Percentiles rank a stretch among this genome's conserved stretches.
phyloP scores from a whole-genome alignment of 2,113 vertebrate genomes.

The Salvelinus sp. region DNA sequence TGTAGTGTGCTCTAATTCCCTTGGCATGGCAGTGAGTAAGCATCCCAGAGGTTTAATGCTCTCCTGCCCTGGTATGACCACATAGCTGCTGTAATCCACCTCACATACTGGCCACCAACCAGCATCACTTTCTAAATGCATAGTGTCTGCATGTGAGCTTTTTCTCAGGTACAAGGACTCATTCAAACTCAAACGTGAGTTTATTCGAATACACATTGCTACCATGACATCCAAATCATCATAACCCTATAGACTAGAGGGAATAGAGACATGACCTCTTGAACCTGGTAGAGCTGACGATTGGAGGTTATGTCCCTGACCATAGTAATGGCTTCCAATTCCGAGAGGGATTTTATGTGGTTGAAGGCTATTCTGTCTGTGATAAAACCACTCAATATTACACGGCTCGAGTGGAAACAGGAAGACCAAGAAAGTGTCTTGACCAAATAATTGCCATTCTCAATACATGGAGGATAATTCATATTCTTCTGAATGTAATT shows the following conservation, averaged over 20 bases:
- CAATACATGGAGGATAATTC: slow-evolving; percentile 56
- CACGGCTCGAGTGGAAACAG: slow-evolving; percentile 1
- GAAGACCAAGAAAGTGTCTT: slow-evolving; percentile 18
- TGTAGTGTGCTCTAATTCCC: slow-evolving; percentile 34
- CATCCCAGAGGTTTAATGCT: slow-evolving; percentile 47
- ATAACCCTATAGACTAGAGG: too few relatives aligned
- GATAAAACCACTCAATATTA: neutral
- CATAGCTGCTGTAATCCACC: slow-evolving; percentile 35
- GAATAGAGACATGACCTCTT: too few relatives aligned
- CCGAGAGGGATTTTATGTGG: too few relatives aligned
- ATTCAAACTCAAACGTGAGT: too few relatives aligned
- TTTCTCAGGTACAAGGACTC: too few relatives aligned
- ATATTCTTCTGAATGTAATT: slow-evolving; percentile 46
- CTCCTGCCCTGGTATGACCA: slow-evolving; percentile 33
- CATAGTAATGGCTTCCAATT: too few relatives aligned
- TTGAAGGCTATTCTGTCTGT: neutral
- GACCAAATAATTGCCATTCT: slow-evolving; percentile 43
- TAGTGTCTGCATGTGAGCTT: too few relatives aligned
- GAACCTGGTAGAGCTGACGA: too few relatives aligned
- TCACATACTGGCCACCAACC: slow-evolving; percentile 21
- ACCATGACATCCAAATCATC: too few relatives aligned
- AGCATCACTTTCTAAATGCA: neutral
- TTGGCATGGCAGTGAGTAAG: slow-evolving; percentile 40
- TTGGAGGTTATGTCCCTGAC: too few relatives aligned
- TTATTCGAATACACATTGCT: too few relatives aligned